Conservation (phyloP, 2,888 invertebrate species). For the Chelonus formosanus region DNA sequence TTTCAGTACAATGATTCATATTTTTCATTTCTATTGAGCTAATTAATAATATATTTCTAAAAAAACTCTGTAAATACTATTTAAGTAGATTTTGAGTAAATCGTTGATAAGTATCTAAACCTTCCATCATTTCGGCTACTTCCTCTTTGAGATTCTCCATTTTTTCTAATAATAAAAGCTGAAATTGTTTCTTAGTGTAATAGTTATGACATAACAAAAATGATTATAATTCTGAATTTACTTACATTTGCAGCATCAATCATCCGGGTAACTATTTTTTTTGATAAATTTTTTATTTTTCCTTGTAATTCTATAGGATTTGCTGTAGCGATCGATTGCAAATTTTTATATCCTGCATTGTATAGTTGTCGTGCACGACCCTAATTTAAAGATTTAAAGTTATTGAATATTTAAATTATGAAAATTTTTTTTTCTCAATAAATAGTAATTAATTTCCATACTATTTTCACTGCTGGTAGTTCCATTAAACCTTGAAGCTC, state of each 20-base stretch:
- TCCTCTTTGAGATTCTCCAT: slow-evolving; percentile 88
- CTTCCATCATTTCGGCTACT: slow-evolving; percentile 78
- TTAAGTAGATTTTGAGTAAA: not conserved
- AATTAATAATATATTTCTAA: not conserved
- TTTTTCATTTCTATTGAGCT: too few relatives aligned
- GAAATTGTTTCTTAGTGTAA: slow-evolving; percentile 49
- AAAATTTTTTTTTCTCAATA: too few relatives aligned
- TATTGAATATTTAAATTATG: too few relatives aligned
- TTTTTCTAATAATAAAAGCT: slow-evolving; percentile 84
- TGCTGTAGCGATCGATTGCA: slow-evolving; percentile 81
- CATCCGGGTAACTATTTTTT: slow-evolving; percentile 80
- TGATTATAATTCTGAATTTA: slow-evolving; percentile 29
- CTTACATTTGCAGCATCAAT: slow-evolving; percentile 86
- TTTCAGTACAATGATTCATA: too few relatives aligned
- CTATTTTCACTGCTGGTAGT: slow-evolving; percentile 84
- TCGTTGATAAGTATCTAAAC: slow-evolving; percentile 54
- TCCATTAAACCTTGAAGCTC: slow-evolving; percentile 87
- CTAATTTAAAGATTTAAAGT: slow-evolving; percentile 59
- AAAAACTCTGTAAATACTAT: slow-evolving; percentile 7
- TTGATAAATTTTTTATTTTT: slow-evolving; percentile 76
- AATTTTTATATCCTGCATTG: slow-evolving; percentile 81
- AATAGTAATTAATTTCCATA: too few relatives aligned
- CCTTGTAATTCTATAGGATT: slow-evolving; percentile 71
- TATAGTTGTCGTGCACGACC: slow-evolving; percentile 86
- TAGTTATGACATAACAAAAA: too few relatives aligned